Conservation (phyloP, 2,113 vertebrate genomes). For the Zosterops borbonicus region DNA sequence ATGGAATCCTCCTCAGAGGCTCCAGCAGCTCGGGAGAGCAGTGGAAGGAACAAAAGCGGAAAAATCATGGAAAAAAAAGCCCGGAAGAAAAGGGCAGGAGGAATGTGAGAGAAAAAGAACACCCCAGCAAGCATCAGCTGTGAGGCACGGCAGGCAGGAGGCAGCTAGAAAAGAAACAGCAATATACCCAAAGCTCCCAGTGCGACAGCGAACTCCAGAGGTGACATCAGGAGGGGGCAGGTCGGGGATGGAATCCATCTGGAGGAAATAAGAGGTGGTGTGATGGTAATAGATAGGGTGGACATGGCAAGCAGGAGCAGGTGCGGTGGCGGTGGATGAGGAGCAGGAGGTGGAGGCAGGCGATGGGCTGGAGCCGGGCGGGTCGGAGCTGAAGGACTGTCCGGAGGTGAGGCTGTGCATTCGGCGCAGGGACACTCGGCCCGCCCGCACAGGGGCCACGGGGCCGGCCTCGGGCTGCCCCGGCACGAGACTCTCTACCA, state of each 20-base stretch:
- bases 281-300: constrained; percentile 79
- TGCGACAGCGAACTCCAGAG: constrained; percentile 71
- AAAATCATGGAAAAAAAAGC: background rate
- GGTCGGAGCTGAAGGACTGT: constrained; percentile 81
- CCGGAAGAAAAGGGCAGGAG: background rate
- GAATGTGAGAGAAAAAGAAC: background rate
- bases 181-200: constrained; percentile 88
- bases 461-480: constrained; percentile 78
- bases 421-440: constrained; percentile 79
- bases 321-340: constrained; percentile 57
- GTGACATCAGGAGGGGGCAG: constrained; percentile 84
- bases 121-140: background rate
- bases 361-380: constrained; percentile 72
- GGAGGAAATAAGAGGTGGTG: constrained; percentile 88
- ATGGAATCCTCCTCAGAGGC: background rate
- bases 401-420: constrained; percentile 86
- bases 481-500: constrained; percentile 87
- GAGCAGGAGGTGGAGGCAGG: constrained; percentile 68
- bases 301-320: constrained; percentile 73
- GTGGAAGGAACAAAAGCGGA: background rate
- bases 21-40: background rate
- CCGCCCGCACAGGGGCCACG: constrained; percentile 72
- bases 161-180: constrained; percentile 63
- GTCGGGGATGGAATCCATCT: constrained; percentile 90
- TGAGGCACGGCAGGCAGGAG: constrained; percentile 18